Percentiles rank a stretch among this genome's conserved stretches.
Evolutionary conservation across 2,888 invertebrate genomes (phyloP).

Genomic region (Leptinotarsa peninsularis): DNA sequence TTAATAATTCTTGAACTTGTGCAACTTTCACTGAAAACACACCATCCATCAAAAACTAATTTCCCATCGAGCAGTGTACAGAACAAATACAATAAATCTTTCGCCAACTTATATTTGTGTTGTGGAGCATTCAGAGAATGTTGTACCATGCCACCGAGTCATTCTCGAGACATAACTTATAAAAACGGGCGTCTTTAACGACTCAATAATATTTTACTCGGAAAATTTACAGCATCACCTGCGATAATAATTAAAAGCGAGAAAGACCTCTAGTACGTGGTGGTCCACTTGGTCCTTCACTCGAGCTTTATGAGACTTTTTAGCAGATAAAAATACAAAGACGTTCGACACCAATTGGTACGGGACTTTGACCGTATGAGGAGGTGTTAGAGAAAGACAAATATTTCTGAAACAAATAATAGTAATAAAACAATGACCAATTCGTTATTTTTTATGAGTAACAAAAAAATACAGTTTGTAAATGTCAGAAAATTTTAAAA

Average conservation of each 20-base stretch:
- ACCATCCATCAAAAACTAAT: conserved; percentile 32
- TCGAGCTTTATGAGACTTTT: conserved; percentile 7
- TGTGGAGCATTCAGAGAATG: conserved; percentile 30
- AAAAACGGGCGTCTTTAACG: conserved; percentile 29
- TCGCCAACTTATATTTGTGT: conserved; percentile 27
- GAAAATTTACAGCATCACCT: conserved; percentile 24
- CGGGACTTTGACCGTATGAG: no score
- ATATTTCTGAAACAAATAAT: no score
- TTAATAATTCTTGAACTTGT: conserved; percentile 12
- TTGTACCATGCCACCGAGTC: conserved; percentile 30
- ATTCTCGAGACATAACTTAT: conserved; percentile 24
- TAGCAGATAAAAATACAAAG: neutral
- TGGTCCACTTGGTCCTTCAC: conserved; percentile 4
- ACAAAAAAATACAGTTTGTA: no score
- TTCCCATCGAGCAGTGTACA: conserved; percentile 28
- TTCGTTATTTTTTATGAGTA: no score
- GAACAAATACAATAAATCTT: conserved; percentile 33
- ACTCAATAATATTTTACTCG: conserved; percentile 31
- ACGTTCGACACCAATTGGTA: neutral
- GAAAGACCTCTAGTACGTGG: neutral
- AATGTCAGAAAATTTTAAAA: no score
- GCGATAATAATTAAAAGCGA: conserved; percentile 18
- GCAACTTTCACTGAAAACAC: conserved; percentile 19
- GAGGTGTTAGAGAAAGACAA: no score
- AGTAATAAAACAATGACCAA: no score